A percentile compares a stretch with the other conserved stretches of the same genome.
These are phyloP conservation scores for Dunckerocampus dactyliophorus DNA, from an alignment of 2,113 vertebrate genomes.

Conservation along the genomic window DNA sequence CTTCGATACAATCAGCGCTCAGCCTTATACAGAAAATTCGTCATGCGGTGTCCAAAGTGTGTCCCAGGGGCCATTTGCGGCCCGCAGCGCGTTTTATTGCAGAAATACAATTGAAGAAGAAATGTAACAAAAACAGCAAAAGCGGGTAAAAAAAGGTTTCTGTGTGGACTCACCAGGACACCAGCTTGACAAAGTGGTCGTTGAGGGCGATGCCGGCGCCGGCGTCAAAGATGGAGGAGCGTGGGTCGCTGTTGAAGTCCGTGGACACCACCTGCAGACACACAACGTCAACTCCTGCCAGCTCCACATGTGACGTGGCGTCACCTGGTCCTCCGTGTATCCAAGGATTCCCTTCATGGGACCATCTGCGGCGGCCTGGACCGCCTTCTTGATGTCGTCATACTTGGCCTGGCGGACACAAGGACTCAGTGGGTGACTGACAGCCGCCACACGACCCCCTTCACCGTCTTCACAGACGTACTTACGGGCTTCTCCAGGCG, in stretches of 20 bases:
- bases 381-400: slow-evolving; percentile 85
- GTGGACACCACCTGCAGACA: slow-evolving; percentile 80
- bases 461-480: slow-evolving; percentile 4
- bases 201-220: slow-evolving; percentile 87
- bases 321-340: slow-evolving; percentile 88
- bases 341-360: slow-evolving; percentile 88
- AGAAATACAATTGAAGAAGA: too few relatives aligned
- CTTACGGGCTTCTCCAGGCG: slow-evolving; percentile 85
- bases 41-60: too few relatives aligned
- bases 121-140: too few relatives aligned
- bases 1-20: too few relatives aligned
- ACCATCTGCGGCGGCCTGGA: slow-evolving; percentile 86
- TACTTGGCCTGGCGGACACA: slow-evolving; percentile 77
- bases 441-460: too few relatives aligned
- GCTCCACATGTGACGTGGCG: not conserved
- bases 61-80: too few relatives aligned
- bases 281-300: slow-evolving; percentile 5
- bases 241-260: slow-evolving; percentile 84
- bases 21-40: too few relatives aligned
- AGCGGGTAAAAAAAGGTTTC: too few relatives aligned
- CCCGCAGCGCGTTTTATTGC: too few relatives aligned
- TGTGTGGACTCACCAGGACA: slow-evolving; percentile 77
- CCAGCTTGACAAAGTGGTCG: slow-evolving; percentile 87
- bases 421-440: too few relatives aligned
- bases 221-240: slow-evolving; percentile 90